A percentile compares a stretch with the other conserved stretches of the same genome.
Conservation (phyloP, 2,797 vertebrate species). For the Acomys russatus region DNA sequence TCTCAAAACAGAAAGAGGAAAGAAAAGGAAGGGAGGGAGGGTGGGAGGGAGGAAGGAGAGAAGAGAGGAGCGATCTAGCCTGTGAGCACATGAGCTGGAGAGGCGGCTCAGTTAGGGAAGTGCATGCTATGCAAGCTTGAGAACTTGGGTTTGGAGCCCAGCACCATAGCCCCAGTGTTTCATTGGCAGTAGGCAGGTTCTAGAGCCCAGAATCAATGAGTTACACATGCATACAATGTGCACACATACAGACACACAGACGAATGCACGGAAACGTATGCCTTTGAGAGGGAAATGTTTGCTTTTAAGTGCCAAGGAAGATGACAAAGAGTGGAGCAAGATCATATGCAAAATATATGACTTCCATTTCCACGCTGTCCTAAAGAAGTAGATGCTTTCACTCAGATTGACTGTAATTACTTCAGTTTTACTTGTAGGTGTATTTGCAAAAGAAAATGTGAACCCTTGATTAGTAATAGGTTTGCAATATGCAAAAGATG, state of each 20-base stretch:
- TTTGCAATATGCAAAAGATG: conserved; percentile 60
- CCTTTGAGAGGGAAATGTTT: background rate
- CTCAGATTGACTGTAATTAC: background rate
- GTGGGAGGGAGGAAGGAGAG: background rate
- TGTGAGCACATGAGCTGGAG: background rate
- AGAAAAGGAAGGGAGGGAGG: fast-evolving
- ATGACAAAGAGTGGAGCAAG: background rate
- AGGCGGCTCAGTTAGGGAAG: background rate
- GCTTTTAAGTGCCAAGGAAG: background rate
- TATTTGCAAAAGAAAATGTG: conserved; percentile 65
- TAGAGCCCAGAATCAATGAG: background rate
- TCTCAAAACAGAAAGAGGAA: background rate
- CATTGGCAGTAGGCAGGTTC: background rate
- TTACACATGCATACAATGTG: background rate
- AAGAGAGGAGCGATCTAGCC: background rate
- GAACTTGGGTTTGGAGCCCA: background rate
- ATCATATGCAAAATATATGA: background rate
- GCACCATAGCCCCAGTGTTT: background rate
- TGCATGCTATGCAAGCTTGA: background rate
- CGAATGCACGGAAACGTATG: background rate
- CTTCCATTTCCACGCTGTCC: background rate
- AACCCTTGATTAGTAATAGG: conserved; percentile 74
- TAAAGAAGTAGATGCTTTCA: background rate
- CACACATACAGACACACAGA: background rate
- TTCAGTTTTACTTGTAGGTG: conserved; percentile 60